These are phyloP conservation scores for Epistrophella euchroma DNA, from an alignment of 2,888 invertebrate species.

Conservation along the genomic window DNA sequence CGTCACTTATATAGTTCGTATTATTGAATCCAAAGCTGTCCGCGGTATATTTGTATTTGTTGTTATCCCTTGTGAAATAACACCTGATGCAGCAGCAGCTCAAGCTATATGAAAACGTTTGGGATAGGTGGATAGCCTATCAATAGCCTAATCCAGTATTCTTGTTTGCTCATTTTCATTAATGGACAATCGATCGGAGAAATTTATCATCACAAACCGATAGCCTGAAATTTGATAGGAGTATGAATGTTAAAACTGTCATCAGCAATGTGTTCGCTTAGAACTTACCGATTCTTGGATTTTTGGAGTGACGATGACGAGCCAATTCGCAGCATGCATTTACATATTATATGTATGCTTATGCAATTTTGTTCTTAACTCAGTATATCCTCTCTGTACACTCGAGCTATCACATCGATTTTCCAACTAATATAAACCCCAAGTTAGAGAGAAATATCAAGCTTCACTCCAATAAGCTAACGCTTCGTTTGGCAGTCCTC, in stretches of 20 bases:
- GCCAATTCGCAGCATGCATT: constrained; percentile 89
- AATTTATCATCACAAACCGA: constrained; percentile 98
- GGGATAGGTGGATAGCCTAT: too few relatives aligned
- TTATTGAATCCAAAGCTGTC: too few relatives aligned
- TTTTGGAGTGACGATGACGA: constrained; percentile 86
- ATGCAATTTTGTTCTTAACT: constrained; percentile 89
- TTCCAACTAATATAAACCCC: constrained; percentile 94
- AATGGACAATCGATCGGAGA: constrained; percentile 91
- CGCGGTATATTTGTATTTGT: too few relatives aligned
- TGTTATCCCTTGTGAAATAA: too few relatives aligned
- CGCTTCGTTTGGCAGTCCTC: constrained; percentile 86
- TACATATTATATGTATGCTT: too few relatives aligned
- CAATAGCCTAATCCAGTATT: too few relatives aligned
- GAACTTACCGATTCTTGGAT: constrained; percentile 90
- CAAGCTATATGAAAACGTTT: too few relatives aligned
- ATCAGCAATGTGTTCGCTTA: neutral
- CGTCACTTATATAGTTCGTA: too few relatives aligned
- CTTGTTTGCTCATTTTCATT: constrained; percentile 85
- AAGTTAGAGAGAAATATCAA: constrained; percentile 93
- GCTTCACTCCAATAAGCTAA: constrained; percentile 92
- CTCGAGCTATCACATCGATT: constrained; percentile 87
- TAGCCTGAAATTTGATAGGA: constrained; percentile 86
- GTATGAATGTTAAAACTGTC: neutral
- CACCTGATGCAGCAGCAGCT: too few relatives aligned
- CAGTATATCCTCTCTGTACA: constrained; percentile 86